These are phyloP conservation scores for Orthonyx spaldingii DNA, from an alignment of 2,113 vertebrate species.

Conservation along the genomic window DNA sequence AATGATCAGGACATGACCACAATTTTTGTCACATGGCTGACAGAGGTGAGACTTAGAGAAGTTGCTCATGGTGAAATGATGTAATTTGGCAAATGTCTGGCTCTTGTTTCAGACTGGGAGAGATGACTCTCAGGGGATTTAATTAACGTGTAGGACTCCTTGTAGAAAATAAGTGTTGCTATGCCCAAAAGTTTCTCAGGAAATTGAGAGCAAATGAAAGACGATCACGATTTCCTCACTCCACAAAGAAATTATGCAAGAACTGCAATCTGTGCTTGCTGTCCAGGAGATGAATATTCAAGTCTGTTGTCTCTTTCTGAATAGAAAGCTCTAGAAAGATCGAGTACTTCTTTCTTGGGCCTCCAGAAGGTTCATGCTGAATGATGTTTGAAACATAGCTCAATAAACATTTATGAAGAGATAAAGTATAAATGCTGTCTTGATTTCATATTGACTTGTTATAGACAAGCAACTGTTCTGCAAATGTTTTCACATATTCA, in stretches of 20 bases:
- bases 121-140: constrained; percentile 3
- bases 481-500: constrained; percentile 11
- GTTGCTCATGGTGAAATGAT: neutral
- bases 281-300: neutral
- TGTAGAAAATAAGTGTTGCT: neutral
- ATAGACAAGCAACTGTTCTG: neutral
- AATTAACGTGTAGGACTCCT: neutral
- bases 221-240: neutral
- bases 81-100: constrained; percentile 3
- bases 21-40: neutral
- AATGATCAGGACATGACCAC: constrained; percentile 9
- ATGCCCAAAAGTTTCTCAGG: neutral
- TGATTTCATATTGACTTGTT: constrained; percentile 28
- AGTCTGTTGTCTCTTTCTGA: neutral
- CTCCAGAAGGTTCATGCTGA: neutral
- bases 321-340: neutral
- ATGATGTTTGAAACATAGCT: neutral
- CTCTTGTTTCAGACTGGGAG: neutral
- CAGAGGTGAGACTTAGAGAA: neutral
- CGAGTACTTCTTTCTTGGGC: neutral
- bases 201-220: constrained; percentile 1
- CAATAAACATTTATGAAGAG: neutral
- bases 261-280: neutral
- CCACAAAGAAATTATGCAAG: neutral
- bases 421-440: neutral